Evolutionary conservation across 2,113 vertebrate species (phyloP).

Genomic region (Egretta garzetta): DNA sequence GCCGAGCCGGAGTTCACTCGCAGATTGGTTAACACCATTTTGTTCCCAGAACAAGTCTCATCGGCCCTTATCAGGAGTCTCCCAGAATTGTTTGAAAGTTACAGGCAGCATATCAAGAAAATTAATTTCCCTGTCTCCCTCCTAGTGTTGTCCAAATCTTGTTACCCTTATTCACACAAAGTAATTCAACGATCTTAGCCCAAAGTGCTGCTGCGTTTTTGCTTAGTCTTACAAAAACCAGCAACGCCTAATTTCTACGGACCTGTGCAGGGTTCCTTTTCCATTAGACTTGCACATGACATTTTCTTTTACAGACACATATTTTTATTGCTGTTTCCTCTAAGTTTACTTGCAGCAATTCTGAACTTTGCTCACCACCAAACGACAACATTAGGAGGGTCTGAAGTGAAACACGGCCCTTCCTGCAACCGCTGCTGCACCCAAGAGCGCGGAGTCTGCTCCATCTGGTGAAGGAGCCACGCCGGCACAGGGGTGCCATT

Average conservation of each 20-base stretch:
- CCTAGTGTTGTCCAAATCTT: conserved; percentile 1
- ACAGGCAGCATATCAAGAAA: conserved; percentile 33
- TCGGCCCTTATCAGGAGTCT: conserved; percentile 44
- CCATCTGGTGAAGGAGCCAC: background rate
- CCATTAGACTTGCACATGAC: background rate
- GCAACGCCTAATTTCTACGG: background rate
- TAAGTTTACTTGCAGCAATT: background rate
- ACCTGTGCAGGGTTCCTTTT: background rate
- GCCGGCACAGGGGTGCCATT: background rate
- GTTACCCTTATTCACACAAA: conserved; percentile 21
- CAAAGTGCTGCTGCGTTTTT: background rate
- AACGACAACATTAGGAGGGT: background rate
- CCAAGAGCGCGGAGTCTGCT: background rate
- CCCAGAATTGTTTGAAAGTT: conserved; percentile 41
- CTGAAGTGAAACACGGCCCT: background rate
- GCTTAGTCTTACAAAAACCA: background rate
- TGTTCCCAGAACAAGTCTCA: conserved; percentile 40
- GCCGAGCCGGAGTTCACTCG: conserved; percentile 17
- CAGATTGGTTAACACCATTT: conserved; percentile 49
- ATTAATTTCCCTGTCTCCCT: conserved; percentile 41
- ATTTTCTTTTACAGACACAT: background rate
- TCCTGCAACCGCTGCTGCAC: background rate
- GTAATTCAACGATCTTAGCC: background rate
- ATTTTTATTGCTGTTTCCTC: background rate
- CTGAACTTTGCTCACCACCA: background rate